A percentile compares a stretch with the other conserved stretches of the same genome.
Conservation (phyloP, 2,113 vertebrate genomes). For the Burhinus oedicnemus region DNA sequence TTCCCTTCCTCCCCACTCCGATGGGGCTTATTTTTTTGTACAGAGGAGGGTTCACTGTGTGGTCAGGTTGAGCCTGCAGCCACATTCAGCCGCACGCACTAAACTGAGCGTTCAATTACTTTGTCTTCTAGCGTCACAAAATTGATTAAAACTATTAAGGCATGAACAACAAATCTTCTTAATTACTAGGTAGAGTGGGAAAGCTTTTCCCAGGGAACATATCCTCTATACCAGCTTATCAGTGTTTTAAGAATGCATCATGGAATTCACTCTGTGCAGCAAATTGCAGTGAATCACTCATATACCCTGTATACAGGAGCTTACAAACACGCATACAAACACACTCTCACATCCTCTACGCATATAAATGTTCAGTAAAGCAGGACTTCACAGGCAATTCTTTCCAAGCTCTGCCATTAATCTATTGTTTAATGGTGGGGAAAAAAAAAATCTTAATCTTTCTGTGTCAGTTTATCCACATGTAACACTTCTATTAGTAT, state of each 20-base stretch:
- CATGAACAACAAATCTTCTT: background rate
- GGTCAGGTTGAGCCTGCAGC: background rate
- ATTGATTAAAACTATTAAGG: slow-evolving; percentile 9
- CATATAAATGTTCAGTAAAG: background rate
- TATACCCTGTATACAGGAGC: background rate
- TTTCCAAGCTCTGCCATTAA: background rate
- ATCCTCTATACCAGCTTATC: background rate
- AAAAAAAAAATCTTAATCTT: no score
- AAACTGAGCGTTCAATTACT: background rate
- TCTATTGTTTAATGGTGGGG: no score
- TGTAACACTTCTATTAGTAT: no score
- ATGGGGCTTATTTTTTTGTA: background rate
- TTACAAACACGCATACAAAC: background rate
- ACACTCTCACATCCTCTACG: background rate
- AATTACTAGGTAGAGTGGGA: background rate
- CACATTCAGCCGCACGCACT: background rate
- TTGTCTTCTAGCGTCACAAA: background rate
- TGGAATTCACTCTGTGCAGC: background rate
- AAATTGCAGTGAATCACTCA: background rate
- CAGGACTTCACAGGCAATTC: background rate
- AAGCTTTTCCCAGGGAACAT: background rate
- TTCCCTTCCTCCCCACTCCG: background rate
- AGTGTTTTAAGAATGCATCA: background rate
- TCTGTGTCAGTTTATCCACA: no score
- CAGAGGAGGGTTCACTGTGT: background rate